A percentile compares a stretch with the other conserved stretches of the same genome.
phyloP scores from a whole-genome alignment of 2,797 vertebrate species.

The Microctenopoma stevenorrisi region DNA sequence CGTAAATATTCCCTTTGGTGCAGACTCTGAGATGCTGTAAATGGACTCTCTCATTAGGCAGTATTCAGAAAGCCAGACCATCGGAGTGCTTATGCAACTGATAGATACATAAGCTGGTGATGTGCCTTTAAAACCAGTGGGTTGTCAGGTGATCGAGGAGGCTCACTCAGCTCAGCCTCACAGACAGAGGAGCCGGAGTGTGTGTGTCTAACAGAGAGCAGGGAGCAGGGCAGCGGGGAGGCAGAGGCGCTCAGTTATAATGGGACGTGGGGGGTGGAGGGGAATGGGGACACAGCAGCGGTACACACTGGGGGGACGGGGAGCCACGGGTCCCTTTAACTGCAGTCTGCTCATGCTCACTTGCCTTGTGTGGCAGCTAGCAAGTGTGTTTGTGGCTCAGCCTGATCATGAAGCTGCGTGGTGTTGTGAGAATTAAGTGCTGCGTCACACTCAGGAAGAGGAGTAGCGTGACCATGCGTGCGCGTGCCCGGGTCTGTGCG shows the following conservation, averaged over 20 bases:
- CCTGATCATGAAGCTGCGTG: slow-evolving; percentile 87
- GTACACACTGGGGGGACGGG: slow-evolving; percentile 54
- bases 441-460: slow-evolving; percentile 96
- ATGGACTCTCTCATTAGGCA: slow-evolving; percentile 9
- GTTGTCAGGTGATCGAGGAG: slow-evolving; percentile 84
- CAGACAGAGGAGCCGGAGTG: slow-evolving; percentile 69
- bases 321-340: slow-evolving; percentile 68
- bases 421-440: slow-evolving; percentile 97
- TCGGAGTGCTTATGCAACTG: slow-evolving; percentile 73
- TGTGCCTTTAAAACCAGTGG: slow-evolving; percentile 87
- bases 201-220: slow-evolving; percentile 58
- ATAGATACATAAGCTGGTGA: slow-evolving; percentile 63
- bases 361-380: slow-evolving; percentile 60
- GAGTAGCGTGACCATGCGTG: slow-evolving; percentile 61
- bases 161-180: slow-evolving; percentile 77
- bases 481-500: slow-evolving; percentile 43
- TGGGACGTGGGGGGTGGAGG: slow-evolving; percentile 58
- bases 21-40: slow-evolving; percentile 5
- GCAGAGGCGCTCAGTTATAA: slow-evolving; percentile 75
- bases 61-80: slow-evolving; percentile 34
- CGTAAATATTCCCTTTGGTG: background rate
- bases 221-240: slow-evolving; percentile 51
- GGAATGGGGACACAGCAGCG: slow-evolving; percentile 68
- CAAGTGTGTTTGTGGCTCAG: slow-evolving; percentile 81
- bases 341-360: slow-evolving; percentile 69